Percentiles rank a stretch among this genome's conserved stretches.
phyloP scores from a whole-genome alignment of 2,797 vertebrate genomes.

The Phrynocephalus guinanensis region DNA sequence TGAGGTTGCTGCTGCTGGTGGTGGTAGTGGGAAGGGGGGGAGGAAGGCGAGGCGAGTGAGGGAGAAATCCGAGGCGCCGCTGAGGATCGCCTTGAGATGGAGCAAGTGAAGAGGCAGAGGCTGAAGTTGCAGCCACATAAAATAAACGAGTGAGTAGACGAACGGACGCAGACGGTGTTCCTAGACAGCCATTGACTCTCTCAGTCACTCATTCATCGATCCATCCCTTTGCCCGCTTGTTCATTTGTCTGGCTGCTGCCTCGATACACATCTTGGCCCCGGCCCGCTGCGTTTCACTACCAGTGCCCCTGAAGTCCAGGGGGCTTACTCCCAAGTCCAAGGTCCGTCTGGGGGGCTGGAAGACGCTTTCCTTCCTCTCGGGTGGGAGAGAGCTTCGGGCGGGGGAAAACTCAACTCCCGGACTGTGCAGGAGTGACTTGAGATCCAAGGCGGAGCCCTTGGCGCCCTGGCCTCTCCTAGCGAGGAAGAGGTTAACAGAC shows the following conservation, averaged over 20 bases:
- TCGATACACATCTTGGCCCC: too few species aligned
- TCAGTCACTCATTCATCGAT: too few species aligned
- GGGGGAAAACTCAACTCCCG: too few species aligned
- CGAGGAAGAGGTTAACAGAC: not conserved
- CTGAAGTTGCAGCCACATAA: not conserved
- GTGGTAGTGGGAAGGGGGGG: not conserved
- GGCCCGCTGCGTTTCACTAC: too few species aligned
- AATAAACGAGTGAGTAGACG: not conserved
- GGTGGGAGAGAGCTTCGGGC: not conserved
- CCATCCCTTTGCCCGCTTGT: too few species aligned
- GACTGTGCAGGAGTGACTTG: not conserved
- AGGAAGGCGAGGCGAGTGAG: not conserved
- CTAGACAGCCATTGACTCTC: too few species aligned
- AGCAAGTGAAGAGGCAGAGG: not conserved
- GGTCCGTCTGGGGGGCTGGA: not conserved
- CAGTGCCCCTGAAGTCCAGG: not conserved
- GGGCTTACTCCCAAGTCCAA: not conserved
- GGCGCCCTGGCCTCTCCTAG: not conserved
- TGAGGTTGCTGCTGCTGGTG: too few species aligned
- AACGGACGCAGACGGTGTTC: too few species aligned
- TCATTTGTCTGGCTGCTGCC: too few species aligned
- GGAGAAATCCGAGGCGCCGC: not conserved
- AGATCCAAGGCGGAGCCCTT: not conserved
- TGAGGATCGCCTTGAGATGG: not conserved
- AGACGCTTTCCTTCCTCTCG: not conserved